phyloP scores from a whole-genome alignment of 2,797 vertebrate genomes.

The Pseudomugil gertrudae region DNA sequence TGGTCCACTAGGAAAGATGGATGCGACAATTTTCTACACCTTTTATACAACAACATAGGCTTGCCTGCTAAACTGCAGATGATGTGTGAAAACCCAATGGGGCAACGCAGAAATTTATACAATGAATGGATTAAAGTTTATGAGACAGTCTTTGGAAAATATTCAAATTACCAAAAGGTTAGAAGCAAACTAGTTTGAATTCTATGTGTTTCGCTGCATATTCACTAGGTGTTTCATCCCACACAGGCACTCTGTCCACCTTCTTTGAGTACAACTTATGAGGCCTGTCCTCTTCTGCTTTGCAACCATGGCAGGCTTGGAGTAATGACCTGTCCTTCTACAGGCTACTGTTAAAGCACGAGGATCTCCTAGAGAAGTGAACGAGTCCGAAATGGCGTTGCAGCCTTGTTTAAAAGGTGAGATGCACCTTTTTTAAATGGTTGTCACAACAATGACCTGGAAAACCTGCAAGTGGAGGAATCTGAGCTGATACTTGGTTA shows the following conservation, averaged over 20 bases:
- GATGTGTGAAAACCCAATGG: constrained; percentile 30
- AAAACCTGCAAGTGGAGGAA: neutral
- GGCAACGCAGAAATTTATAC: neutral
- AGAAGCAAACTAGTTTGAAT: neutral
- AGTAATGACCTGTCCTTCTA: neutral
- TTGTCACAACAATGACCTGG: neutral
- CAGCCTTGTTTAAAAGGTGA: neutral
- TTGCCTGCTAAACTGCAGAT: constrained; percentile 52
- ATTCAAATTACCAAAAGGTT: neutral
- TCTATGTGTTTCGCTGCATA: neutral
- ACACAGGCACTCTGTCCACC: neutral
- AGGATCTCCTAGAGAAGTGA: neutral
- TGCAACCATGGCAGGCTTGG: neutral
- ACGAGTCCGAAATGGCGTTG: neutral
- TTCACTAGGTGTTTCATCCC: neutral
- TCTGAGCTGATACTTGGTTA: neutral
- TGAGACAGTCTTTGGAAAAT: neutral
- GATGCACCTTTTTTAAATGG: neutral
- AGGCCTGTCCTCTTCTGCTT: neutral
- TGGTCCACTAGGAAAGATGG: constrained; percentile 55
- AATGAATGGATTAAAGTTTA: neutral
- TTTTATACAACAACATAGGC: constrained; percentile 37
- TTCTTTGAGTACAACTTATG: neutral
- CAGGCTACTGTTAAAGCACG: neutral
- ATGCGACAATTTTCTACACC: constrained; percentile 50